phyloP scores from a whole-genome alignment of 2,888 invertebrate species.

The Emmelina monodactyla region DNA sequence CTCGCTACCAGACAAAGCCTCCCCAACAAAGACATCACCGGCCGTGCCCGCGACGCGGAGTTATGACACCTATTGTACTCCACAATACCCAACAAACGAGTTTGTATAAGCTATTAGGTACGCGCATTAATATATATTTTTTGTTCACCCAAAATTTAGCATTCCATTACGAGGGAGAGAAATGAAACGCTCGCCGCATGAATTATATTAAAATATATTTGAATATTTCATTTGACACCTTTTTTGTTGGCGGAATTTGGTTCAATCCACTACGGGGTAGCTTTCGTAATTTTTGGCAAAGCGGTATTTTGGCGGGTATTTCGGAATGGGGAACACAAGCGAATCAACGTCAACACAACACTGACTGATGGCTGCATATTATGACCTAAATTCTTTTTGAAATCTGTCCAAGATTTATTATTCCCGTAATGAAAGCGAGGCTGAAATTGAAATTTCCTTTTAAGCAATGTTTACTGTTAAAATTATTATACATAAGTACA shows the following conservation, averaged over 20 bases:
- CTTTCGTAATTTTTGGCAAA: constrained; percentile 61
- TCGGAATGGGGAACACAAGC: constrained; percentile 57
- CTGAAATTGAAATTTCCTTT: constrained; percentile 3
- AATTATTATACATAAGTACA: not conserved
- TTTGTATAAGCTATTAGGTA: constrained; percentile 68
- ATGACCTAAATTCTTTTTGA: constrained; percentile 42
- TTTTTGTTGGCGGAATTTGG: constrained; percentile 61
- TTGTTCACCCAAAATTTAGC: constrained; percentile 66
- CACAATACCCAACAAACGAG: constrained; percentile 68
- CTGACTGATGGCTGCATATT: constrained; percentile 52
- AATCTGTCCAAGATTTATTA: constrained; percentile 26
- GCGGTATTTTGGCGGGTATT: constrained; percentile 63
- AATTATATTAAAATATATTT: constrained; percentile 68
- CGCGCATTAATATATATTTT: constrained; percentile 68
- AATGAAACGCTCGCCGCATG: constrained; percentile 67
- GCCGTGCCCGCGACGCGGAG: constrained; percentile 64
- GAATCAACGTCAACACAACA: constrained; percentile 60
- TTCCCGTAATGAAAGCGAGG: constrained; percentile 9
- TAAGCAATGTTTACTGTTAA: not conserved
- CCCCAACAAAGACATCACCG: constrained; percentile 65
- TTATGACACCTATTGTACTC: constrained; percentile 66
- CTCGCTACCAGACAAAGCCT: constrained; percentile 51
- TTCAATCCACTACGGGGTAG: constrained; percentile 57
- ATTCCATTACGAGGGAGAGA: constrained; percentile 67
- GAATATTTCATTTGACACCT: constrained; percentile 68